These are phyloP conservation scores for Peromyscus nudipes DNA, from an alignment of 2,797 vertebrate genomes.

Conservation along the genomic window DNA sequence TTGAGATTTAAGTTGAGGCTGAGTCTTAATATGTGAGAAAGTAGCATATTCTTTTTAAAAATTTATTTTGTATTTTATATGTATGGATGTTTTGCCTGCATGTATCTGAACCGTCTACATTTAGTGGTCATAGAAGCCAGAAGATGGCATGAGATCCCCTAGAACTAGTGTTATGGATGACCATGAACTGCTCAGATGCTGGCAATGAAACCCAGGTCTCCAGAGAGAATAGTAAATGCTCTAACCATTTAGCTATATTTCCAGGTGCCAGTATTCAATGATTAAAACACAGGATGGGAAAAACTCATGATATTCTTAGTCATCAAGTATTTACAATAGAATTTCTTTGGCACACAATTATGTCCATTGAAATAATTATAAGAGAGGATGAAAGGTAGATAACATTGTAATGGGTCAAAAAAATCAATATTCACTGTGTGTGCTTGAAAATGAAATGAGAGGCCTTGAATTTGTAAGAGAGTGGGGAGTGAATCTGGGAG, in stretches of 20 bases:
- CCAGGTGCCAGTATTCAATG: not conserved
- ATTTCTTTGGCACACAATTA: not conserved
- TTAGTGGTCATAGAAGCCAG: not conserved
- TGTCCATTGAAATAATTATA: not conserved
- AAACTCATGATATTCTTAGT: not conserved
- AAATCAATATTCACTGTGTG: not conserved
- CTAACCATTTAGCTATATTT: not conserved
- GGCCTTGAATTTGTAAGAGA: not conserved
- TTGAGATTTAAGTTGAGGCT: not conserved
- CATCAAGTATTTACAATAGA: not conserved
- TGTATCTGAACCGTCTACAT: not conserved
- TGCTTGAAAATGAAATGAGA: not conserved
- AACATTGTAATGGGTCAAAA: not conserved
- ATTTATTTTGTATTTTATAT: not conserved
- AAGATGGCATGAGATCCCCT: not conserved
- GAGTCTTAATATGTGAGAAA: not conserved
- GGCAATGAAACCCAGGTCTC: not conserved
- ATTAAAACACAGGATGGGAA: not conserved
- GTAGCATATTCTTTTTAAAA: not conserved
- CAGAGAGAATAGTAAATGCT: not conserved
- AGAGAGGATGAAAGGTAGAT: not conserved
- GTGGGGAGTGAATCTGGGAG: too few relatives aligned
- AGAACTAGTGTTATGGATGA: not conserved
- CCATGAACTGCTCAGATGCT: not conserved
- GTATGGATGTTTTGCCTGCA: not conserved